Conservation (phyloP, 2,113 vertebrate species). For the Ageneiosus marmoratus region DNA sequence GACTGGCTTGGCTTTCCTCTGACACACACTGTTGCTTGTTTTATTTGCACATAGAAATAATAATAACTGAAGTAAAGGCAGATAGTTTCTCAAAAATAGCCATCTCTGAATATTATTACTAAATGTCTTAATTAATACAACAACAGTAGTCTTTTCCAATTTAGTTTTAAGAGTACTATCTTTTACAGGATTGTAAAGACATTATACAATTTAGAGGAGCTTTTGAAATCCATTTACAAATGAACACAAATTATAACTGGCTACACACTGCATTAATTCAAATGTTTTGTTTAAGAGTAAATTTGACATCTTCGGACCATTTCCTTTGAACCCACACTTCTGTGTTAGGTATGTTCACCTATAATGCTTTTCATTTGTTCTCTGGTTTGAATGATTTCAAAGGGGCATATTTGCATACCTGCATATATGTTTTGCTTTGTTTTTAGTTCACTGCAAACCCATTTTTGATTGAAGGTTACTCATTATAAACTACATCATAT, state of each 20-base stretch:
- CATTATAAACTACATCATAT: background rate
- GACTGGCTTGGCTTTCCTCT: background rate
- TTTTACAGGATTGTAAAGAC: background rate
- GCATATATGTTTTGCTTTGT: background rate
- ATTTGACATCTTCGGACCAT: background rate
- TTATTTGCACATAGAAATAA: background rate
- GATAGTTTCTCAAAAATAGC: background rate
- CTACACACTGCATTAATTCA: slow-evolving; percentile 41
- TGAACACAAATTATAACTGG: background rate
- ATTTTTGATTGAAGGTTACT: background rate
- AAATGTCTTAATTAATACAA: background rate
- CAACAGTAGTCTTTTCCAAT: background rate
- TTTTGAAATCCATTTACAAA: background rate
- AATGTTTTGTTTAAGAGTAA: slow-evolving; percentile 11
- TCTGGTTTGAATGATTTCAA: background rate
- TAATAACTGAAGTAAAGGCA: background rate
- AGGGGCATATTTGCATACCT: background rate
- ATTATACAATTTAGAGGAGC: background rate
- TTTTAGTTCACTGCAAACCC: background rate
- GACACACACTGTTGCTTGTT: background rate
- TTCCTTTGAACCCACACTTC: background rate
- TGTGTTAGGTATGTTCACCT: background rate
- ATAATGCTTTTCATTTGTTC: background rate
- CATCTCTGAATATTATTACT: background rate
- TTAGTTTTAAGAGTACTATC: background rate